Conservation (phyloP, 2,797 vertebrate genomes). For the Meda fulgida region DNA sequence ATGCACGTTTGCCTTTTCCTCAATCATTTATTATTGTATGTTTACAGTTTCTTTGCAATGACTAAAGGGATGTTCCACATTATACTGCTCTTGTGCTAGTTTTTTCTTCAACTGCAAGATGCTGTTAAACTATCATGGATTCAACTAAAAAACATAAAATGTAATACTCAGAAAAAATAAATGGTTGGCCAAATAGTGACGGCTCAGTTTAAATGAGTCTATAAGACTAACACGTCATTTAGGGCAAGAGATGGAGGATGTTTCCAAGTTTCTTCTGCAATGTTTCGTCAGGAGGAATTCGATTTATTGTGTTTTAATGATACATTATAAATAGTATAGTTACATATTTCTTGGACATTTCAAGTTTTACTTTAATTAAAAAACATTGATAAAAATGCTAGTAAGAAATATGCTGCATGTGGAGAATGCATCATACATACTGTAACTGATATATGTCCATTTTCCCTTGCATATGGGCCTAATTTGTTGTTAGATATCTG, state of each 20-base stretch:
- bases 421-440: background rate
- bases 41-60: constrained; percentile 35
- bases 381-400: background rate
- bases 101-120: background rate
- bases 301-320: background rate
- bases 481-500: background rate
- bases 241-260: background rate
- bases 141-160: background rate
- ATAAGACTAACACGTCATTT: background rate
- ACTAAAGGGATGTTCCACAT: constrained; percentile 24
- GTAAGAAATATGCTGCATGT: background rate
- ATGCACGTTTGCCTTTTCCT: constrained; percentile 37
- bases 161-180: background rate
- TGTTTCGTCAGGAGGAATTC: background rate
- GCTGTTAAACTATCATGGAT: background rate
- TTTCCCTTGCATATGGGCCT: background rate
- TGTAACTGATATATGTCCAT: too few relatives aligned
- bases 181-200: background rate
- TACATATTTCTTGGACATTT: background rate
- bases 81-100: background rate
- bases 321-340: background rate
- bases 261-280: background rate
- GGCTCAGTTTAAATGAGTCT: background rate
- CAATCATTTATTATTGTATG: constrained; percentile 19
- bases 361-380: background rate